Evolutionary conservation across 2,113 vertebrate genomes (phyloP), one percentile per base, ranked within the genome.

Genomic region (Pedetes capensis): DNA sequence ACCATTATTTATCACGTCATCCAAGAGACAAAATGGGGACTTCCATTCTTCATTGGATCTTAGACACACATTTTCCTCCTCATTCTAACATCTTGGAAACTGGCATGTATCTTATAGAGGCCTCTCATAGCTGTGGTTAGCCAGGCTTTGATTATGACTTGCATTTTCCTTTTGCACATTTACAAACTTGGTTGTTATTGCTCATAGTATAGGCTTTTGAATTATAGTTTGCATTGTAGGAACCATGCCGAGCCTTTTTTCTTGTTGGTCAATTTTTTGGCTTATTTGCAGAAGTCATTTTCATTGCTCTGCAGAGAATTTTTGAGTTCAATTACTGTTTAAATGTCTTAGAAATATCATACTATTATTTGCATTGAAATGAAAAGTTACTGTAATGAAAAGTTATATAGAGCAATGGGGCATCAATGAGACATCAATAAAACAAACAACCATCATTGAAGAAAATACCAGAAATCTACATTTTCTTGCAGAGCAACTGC

Each of bases 261-360:
- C 71, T 66, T 51, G 44, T 59, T 87, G 2, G 37, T 63, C 39
- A 68, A 39, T 49, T 17, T 92, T 84, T 87, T n/a, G 39, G 53
- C 63, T 85, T 61, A 51, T 82, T 84, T 86, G 78, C 63, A 69
- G n/a, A 79, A 87, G 75, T 59, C 63, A 75, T 49, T 17, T 9
- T 55, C 51, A 57, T 10, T 80, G 66, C 82, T 71, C 39, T 39
- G 44, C 49, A 74, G 95, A 90, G 87, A 76, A 64, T 32, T 80
- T 32, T 25, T 87, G 80, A 66, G 51, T 87, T 83, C 71, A 72
- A 82, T 57, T 44, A 0, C 71, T 63, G 2, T 87, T 86, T 64
- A 17, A 75, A 42, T 90, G 66, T 57, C 79, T 94, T 82, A 90
- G 83, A 91, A 87, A 69, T 89, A 93, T 89, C 34, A 53, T 17